Evolutionary conservation across 2,113 vertebrate genomes (phyloP).

Genomic region (Paraplagusia blochii): DNA sequence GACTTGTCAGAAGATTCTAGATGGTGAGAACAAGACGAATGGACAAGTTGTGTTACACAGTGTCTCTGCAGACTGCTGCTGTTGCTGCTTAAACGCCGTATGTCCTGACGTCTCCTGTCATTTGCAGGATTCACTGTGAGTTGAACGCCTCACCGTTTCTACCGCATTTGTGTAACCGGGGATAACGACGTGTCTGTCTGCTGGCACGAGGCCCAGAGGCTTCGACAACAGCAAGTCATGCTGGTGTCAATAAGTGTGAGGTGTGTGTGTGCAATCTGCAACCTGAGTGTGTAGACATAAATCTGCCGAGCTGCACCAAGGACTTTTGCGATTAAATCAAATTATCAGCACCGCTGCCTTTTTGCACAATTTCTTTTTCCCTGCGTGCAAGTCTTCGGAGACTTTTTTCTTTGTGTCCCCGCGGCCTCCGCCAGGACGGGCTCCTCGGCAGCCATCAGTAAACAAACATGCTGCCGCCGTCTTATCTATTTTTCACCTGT

Average conservation of each 20-base stretch:
- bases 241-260: not conserved
- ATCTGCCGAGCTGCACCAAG: too few species aligned
- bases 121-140: conserved; percentile 8
- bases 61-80: not conserved
- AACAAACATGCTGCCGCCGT: conserved; percentile 3
- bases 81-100: not conserved
- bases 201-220: conserved; percentile 15
- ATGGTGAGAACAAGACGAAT: conserved; percentile 15
- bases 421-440: not conserved
- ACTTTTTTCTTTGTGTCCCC: conserved; percentile 4
- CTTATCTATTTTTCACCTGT: conserved; percentile 44
- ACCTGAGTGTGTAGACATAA: not conserved
- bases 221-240: not conserved
- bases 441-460: conserved; percentile 16
- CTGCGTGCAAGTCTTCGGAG: not conserved
- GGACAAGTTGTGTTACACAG: not conserved
- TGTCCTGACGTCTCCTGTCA: conserved; percentile 22
- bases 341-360: too few species aligned
- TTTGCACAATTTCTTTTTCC: conserved; percentile 8
- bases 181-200: conserved; percentile 6
- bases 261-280: not conserved
- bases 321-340: too few species aligned
- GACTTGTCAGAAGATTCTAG: conserved; percentile 9
- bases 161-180: conserved; percentile 17
- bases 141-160: conserved; percentile 8